Evolutionary conservation across 1,140 invertebrate species (phyloP), one percentile per base, ranked within the genome.

Genomic region (Neodiprion pinetum): DNA sequence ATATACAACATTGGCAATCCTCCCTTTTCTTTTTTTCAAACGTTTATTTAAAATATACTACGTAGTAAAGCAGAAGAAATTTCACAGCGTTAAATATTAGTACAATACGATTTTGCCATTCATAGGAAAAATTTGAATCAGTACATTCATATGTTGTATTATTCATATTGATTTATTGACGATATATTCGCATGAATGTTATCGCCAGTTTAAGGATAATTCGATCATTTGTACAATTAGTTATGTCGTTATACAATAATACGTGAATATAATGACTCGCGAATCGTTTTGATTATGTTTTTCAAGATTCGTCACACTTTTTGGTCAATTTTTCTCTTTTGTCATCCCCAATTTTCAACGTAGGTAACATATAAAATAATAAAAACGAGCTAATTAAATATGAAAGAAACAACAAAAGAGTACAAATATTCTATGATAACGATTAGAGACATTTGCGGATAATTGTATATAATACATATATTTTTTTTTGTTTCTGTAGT

Each of bases 31-130:
- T 66, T 48, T 10, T 48, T 11, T 71, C 67, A 73, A 75, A 17
- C 14, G 71, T 72, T 70, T 70, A 69, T 72, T 70, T 67, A 21
- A n/a, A 66, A 14, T 66, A 66, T n/a, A n/a, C 14, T 14, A 66
- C 21, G 61, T 14, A 66, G 21, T 21, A 66, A 66, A 66, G 14
- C 61, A 66, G 21, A n/a, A 21, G 14, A 66, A 21, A 7, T n/a
- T 66, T 66, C 61, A 66, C 61, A 65, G 61, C 7, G 17, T 65
- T 65, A 21, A 65, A 40, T 40, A 40, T 40, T 40, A 40, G 1
- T 40, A 40, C 5, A 40, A 40, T 40, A 40, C 28, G 28, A 40
- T 40, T 40, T 40, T 40, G 5, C 28, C 28, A 5, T 40, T 3
- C 28, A 40, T 40, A 40, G 28, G 28, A 40, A 40, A 40, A 0